Evolutionary conservation across 1,140 invertebrate genomes (phyloP), one percentile per base, ranked within the genome.

Genomic region (Ostrea edulis): DNA sequence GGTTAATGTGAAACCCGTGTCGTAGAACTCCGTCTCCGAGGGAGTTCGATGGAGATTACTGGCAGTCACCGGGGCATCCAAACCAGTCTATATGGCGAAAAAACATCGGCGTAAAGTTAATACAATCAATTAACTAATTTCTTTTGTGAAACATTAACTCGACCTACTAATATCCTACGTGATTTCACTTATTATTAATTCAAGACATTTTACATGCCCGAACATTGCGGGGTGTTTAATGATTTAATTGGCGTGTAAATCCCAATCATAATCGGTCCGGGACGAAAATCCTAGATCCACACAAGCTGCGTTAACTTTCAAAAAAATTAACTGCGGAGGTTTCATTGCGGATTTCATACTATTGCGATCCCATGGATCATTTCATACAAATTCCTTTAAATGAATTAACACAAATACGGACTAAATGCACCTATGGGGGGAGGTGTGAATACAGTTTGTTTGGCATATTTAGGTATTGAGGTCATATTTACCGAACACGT

Each of bases 141-240:
- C 35, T 44, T 44, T 44, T 44, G 35, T 44, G 35, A 44, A 44
- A 44, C 35, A 44, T 44, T 44, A 20, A 20, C 55, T 17, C 3
- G n/a, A 62, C 55, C 55, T n/a, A 62, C 12, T 20, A 17, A 62
- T 77, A 29, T 77, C 22, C 22, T 17, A 14, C 25, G 25, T 25
- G 68, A 77, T 77, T 25, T 25, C 12, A 25, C 22, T 77, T 14
- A 77, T 77, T 77, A 77, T 29, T 77, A 77, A 77, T 77, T 77
- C 68, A 77, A 25, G 11, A 29, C 68, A 29, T 77, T 77, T 25
- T 29, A 12, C 9, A 77, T 35, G 29, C 22, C 12, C 9, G 22
- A 20, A 17, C 58, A 62, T 14, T 77, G 17, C 25, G 8, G 68
- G 68, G 25, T 35, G 68, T 62, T 62, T 62, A 62, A 62, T 62